phyloP scores from a whole-genome alignment of 2,888 invertebrate species.

The Rhingia rostrata region DNA sequence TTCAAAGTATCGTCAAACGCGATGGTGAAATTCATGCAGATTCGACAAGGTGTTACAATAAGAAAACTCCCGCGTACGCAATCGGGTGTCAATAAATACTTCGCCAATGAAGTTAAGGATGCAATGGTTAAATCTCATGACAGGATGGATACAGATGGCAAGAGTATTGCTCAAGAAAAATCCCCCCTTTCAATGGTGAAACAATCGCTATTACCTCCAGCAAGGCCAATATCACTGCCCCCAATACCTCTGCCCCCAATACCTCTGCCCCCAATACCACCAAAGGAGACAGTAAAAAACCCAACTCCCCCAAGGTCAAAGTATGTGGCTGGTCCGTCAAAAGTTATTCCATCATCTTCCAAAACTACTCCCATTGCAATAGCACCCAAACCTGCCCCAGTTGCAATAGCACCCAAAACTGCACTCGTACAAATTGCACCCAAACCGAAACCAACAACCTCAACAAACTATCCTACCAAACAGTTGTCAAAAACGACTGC shows the following conservation, averaged over 20 bases:
- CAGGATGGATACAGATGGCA: not conserved
- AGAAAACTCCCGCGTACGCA: slow-evolving; percentile 78
- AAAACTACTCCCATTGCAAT: not conserved
- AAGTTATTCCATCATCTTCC: not conserved
- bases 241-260: not conserved
- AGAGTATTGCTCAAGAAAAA: not conserved
- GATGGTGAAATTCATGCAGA: slow-evolving; percentile 78
- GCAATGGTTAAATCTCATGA: not conserved
- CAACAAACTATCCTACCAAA: not conserved
- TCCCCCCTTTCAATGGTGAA: slow-evolving; percentile 10
- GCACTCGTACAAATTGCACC: not conserved
- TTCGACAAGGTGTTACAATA: slow-evolving; percentile 80
- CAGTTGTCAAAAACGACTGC: not conserved
- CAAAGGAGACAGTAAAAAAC: too few species aligned
- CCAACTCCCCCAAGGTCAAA: not conserved
- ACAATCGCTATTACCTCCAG: slow-evolving; percentile 10
- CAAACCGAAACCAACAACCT: slow-evolving; percentile 10
- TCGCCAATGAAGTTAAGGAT: slow-evolving; percentile 1
- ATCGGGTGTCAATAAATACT: slow-evolving; percentile 1
- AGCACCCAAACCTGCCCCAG: not conserved
- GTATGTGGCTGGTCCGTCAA: not conserved
- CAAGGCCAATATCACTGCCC: not conserved
- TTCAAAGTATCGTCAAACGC: slow-evolving; percentile 56
- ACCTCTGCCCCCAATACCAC: not conserved
- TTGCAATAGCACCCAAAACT: not conserved